A percentile compares a stretch with the other conserved stretches of the same genome.
Conservation (phyloP, 2,888 invertebrate genomes). For the Strigamia maritima region DNA sequence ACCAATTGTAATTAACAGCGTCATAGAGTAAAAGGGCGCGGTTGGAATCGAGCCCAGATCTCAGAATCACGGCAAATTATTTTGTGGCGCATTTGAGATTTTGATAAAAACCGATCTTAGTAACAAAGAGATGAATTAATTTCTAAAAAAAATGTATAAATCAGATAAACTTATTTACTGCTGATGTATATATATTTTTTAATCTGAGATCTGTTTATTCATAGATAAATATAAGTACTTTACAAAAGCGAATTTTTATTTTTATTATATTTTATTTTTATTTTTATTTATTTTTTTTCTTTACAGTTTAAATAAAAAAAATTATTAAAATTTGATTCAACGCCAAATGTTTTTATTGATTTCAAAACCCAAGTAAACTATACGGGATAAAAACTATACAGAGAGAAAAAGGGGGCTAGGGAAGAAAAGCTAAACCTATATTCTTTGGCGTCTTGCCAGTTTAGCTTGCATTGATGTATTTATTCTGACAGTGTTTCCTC, state of each 20-base stretch:
- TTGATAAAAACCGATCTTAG: not conserved
- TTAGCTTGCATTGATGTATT: conserved; percentile 2
- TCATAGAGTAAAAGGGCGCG: conserved; percentile 19
- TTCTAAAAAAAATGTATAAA: not conserved
- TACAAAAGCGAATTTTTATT: too few relatives aligned
- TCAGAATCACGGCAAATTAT: conserved; percentile 9
- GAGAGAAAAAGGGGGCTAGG: not conserved
- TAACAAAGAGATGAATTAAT: too few relatives aligned
- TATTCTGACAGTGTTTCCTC: conserved; percentile 7
- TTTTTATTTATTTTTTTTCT: not conserved
- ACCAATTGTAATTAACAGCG: conserved; percentile 12
- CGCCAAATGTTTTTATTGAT: conserved; percentile 11
- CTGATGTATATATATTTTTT: not conserved
- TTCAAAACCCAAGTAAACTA: not conserved
- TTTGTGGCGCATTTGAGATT: not conserved
- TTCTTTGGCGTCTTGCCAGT: not conserved
- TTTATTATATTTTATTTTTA: too few relatives aligned
- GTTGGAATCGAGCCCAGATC: conserved; percentile 19
- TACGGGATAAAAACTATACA: not conserved
- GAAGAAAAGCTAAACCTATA: not conserved
- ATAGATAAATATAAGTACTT: too few relatives aligned
- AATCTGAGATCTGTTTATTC: too few relatives aligned
- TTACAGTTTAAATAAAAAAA: not conserved
- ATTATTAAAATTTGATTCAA: conserved; percentile 1
- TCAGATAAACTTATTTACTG: not conserved